Evolutionary conservation across 2,797 vertebrate species (phyloP).

Genomic region (Syngnathus rostellatus): DNA sequence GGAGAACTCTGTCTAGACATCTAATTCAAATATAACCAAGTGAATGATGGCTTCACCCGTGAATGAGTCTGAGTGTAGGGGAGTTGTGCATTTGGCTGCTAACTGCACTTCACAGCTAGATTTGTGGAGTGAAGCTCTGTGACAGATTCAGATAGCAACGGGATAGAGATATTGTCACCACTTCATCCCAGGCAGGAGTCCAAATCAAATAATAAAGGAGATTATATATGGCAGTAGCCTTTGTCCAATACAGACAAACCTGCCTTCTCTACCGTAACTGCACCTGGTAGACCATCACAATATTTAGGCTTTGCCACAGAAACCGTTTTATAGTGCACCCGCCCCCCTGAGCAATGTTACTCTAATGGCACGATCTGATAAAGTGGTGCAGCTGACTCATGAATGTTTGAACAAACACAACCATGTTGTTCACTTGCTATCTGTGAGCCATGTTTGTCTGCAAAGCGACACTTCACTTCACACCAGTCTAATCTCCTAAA

Average conservation of each 20-base stretch:
- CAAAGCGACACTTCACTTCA: slow-evolving; percentile 32
- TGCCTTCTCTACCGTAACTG: slow-evolving; percentile 3
- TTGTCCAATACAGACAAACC: slow-evolving; percentile 15
- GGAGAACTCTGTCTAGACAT: slow-evolving; percentile 63
- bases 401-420: slow-evolving; percentile 37
- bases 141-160: slow-evolving; percentile 47
- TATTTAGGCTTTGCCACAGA: slow-evolving; percentile 41
- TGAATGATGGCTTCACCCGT: slow-evolving; percentile 58
- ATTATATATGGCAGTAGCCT: slow-evolving; percentile 30
- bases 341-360: slow-evolving; percentile 23
- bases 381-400: slow-evolving; percentile 40
- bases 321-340: slow-evolving; percentile 28
- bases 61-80: slow-evolving; percentile 46
- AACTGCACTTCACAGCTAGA: slow-evolving; percentile 36
- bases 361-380: slow-evolving; percentile 33
- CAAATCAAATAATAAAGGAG: slow-evolving; percentile 18
- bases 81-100: slow-evolving; percentile 14
- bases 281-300: slow-evolving; percentile 40
- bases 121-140: slow-evolving; percentile 47
- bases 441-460: slow-evolving; percentile 12
- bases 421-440: slow-evolving; percentile 34
- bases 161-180: slow-evolving; percentile 43
- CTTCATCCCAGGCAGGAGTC: slow-evolving; percentile 27
- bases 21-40: slow-evolving; percentile 58
- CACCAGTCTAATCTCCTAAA: slow-evolving; percentile 40